These are phyloP conservation scores for Paraplagusia blochii DNA, from an alignment of 2,113 vertebrate species.

Conservation along the genomic window DNA sequence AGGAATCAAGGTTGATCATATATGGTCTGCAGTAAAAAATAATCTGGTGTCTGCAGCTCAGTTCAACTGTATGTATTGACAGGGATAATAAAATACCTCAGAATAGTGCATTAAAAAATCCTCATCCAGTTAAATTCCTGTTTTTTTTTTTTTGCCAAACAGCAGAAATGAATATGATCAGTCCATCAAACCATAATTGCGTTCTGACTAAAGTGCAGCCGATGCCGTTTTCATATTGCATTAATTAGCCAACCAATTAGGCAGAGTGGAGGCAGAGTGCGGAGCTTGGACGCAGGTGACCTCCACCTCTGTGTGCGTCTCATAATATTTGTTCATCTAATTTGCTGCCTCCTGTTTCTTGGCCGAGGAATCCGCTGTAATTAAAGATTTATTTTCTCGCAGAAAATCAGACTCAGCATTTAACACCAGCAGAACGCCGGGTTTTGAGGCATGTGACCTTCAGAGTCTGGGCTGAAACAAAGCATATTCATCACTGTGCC, in stretches of 20 bases:
- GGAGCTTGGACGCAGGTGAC: slow-evolving; percentile 32
- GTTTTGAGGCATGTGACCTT: not conserved
- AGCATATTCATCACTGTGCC: too few relatives aligned
- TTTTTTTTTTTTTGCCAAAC: slow-evolving; percentile 18
- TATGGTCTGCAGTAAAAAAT: too few relatives aligned
- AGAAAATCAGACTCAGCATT: not conserved
- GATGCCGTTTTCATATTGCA: slow-evolving; percentile 47
- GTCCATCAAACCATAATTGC: slow-evolving; percentile 11
- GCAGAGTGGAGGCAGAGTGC: slow-evolving; percentile 39
- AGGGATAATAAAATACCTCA: too few relatives aligned
- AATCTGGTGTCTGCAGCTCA: too few relatives aligned
- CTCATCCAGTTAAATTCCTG: too few relatives aligned
- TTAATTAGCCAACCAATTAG: slow-evolving; percentile 67
- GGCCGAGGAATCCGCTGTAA: slow-evolving; percentile 25
- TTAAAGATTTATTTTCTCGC: slow-evolving; percentile 33
- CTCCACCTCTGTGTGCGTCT: slow-evolving; percentile 15
- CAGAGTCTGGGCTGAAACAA: not conserved
- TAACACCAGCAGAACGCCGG: not conserved
- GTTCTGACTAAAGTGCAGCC: slow-evolving; percentile 6
- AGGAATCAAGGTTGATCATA: too few relatives aligned
- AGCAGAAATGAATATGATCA: slow-evolving; percentile 40
- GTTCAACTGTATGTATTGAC: too few relatives aligned
- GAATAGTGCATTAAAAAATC: too few relatives aligned
- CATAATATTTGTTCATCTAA: slow-evolving; percentile 43
- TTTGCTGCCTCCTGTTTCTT: slow-evolving; percentile 19